Base-by-base conservation (phyloP, 2,888 invertebrate genomes). In the Chloroclystis v-ata region DNA sequence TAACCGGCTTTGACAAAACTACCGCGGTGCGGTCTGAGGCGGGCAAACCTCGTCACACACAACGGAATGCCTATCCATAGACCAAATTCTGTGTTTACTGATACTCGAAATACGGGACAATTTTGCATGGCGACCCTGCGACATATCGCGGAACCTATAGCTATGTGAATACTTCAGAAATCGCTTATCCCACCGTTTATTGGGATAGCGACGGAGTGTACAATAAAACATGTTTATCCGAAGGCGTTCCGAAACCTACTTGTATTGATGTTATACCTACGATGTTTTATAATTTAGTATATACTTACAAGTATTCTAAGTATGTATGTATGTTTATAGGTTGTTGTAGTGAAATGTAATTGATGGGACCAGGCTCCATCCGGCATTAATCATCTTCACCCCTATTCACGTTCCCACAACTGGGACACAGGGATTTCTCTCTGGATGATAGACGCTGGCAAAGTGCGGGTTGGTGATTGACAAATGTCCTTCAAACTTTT, bases 121-220 rank as follows among this genome's bases (percentile, higher is more conserved):
- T 20, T 49, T 44, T 44, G 32, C 32, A 42, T 38, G 30, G 32
- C 20, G n/a, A 41, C 30, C 40, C 28, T 40, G 20, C 45, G 39
- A 41, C 46, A 51, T 51, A 47, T 49, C 48, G 51, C 16, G 52
- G 51, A 47, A 54, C 47, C 37, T 50, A 29, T 33, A 35, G 35
- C 10, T 49, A 43, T 48, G 50, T 44, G 49, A 47, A 52, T 51
- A 49, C 52, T 55, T 30, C 38, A 52, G 52, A 55, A 56, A 55
- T 50, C 49, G 53, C 49, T 53, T 56, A 53, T 28, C 42, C 43
- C 46, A 16, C 38, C 53, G 49, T 46, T 56, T 56, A 54, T 55
- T 52, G 53, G 40, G 29, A 35, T 40, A 45, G 56, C 46, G 13
- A 29, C 28, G 35, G 33, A 46, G 42, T 40, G 43, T 50, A 49